Conservation (phyloP, 2,113 vertebrate genomes). For the Geococcyx californianus region DNA sequence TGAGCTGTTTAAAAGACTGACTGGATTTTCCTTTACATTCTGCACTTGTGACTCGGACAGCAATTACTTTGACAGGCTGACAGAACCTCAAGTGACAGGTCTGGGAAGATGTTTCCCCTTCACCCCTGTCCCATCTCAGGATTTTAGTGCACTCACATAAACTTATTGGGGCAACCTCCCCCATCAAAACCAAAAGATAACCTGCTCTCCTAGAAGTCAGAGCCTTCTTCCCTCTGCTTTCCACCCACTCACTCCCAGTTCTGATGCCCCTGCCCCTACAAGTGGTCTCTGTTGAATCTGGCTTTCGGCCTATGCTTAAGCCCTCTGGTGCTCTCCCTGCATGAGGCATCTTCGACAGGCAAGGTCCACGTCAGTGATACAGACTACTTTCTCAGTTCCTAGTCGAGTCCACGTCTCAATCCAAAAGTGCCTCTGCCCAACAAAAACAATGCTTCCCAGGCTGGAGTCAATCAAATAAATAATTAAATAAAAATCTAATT, state of each 20-base stretch:
- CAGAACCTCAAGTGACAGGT: background rate
- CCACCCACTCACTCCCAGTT: background rate
- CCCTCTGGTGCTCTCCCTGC: background rate
- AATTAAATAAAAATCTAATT: conserved; percentile 61
- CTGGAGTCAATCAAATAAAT: conserved; percentile 63
- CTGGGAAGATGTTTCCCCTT: conserved; percentile 7
- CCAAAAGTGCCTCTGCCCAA: conserved; percentile 23
- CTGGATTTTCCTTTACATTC: background rate
- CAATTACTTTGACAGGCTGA: background rate
- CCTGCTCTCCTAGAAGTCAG: background rate
- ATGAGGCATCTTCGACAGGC: background rate
- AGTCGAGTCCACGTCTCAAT: background rate
- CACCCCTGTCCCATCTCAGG: background rate
- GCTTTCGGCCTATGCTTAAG: background rate
- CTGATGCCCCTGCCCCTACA: background rate
- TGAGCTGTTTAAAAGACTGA: background rate
- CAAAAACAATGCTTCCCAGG: conserved; percentile 23
- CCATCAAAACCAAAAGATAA: background rate
- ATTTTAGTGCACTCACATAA: background rate
- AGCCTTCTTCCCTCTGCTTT: background rate
- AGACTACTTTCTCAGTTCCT: background rate
- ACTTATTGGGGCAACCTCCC: background rate
- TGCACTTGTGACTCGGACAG: background rate
- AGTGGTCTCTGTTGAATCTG: accelerated
- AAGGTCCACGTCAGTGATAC: background rate